Evolutionary conservation across 2,888 invertebrate genomes (phyloP).

Genomic region (Cremastinae sp.): DNA sequence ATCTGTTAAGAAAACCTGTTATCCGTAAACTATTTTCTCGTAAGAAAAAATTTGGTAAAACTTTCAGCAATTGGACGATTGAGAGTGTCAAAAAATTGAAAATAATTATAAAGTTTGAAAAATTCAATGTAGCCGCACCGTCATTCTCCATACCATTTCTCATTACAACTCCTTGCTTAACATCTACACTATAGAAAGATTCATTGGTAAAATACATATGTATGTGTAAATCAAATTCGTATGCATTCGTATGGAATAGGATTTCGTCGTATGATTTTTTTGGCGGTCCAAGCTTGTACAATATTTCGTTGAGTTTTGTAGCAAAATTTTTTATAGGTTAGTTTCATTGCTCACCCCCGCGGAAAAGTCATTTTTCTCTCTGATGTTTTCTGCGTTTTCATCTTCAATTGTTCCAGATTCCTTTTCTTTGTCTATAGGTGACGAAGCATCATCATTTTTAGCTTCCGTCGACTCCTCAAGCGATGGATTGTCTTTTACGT

Average conservation of each 20-base stretch:
- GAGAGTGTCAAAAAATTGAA: too few relatives aligned
- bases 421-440: conserved; percentile 69
- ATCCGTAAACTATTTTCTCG: neutral
- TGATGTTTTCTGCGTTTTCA: conserved; percentile 65
- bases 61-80: too few relatives aligned
- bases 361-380: conserved; percentile 45
- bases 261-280: neutral
- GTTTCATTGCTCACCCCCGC: conserved; percentile 67
- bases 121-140: too few relatives aligned
- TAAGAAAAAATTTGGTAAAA: too few relatives aligned
- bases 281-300: too few relatives aligned
- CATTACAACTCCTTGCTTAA: too few relatives aligned
- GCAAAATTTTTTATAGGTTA: conserved; percentile 69
- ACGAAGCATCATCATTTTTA: conserved; percentile 73
- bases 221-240: too few relatives aligned
- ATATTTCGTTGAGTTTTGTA: neutral
- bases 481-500: conserved; percentile 77
- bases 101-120: too few relatives aligned
- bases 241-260: too few relatives aligned
- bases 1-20: neutral
- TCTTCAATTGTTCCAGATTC: conserved; percentile 69
- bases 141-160: too few relatives aligned
- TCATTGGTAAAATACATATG: too few relatives aligned
- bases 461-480: conserved; percentile 68
- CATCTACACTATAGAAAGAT: too few relatives aligned